phyloP scores from a whole-genome alignment of 2,797 vertebrate species.

The Pachyuromys duprasi region DNA sequence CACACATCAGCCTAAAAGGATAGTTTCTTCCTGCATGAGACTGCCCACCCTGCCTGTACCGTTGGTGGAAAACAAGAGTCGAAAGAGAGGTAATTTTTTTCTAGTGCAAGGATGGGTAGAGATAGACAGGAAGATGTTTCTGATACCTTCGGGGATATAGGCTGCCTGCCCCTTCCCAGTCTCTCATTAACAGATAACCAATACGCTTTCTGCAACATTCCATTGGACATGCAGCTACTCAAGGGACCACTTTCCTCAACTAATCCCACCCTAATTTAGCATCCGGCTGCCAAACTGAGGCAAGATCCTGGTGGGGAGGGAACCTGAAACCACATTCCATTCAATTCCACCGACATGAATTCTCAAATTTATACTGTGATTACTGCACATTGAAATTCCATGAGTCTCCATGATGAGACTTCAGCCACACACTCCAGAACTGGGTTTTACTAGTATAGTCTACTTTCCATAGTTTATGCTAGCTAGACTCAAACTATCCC shows the following conservation, averaged over 20 bases:
- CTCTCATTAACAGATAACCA: background rate
- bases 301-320: constrained; percentile 55
- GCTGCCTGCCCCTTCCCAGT: background rate
- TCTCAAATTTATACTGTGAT: constrained; percentile 62
- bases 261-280: constrained; percentile 63
- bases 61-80: background rate
- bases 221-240: background rate
- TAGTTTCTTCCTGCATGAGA: background rate
- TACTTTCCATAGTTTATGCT: background rate
- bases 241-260: constrained; percentile 63
- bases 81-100: constrained; percentile 16
- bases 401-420: constrained; percentile 38
- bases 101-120: background rate
- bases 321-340: constrained; percentile 70
- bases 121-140: constrained; percentile 14
- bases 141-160: background rate
- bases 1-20: background rate
- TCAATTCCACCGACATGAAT: constrained; percentile 63
- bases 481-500: background rate
- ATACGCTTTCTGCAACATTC: background rate
- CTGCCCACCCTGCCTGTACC: background rate
- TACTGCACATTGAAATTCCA: constrained; percentile 73
- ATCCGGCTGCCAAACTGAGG: constrained; percentile 63
- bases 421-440: constrained; percentile 4
- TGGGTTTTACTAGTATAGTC: constrained; percentile 38